phyloP scores from a whole-genome alignment of 2,797 vertebrate species.

The Karalla daura region DNA sequence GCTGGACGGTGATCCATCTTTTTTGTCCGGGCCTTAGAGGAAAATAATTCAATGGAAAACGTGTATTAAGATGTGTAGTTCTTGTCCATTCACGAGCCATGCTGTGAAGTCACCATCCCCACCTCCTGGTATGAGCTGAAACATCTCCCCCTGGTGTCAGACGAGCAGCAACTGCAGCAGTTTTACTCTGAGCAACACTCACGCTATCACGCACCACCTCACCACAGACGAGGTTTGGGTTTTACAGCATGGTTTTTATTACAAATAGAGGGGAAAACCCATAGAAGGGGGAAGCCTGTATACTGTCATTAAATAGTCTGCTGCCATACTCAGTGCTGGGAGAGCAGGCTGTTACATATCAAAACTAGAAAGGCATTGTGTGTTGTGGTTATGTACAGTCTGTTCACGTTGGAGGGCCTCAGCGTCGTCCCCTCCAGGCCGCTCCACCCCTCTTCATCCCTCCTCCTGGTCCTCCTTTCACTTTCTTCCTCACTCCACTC shows the following conservation, averaged over 20 bases:
- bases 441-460: conserved; percentile 57
- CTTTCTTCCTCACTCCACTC: conserved; percentile 84
- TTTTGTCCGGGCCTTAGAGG: too few species aligned
- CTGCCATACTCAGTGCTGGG: not conserved
- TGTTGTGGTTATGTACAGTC: conserved; percentile 65
- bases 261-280: conserved; percentile 55
- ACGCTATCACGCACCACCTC: not conserved
- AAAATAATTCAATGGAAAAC: not conserved
- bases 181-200: not conserved
- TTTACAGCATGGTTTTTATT: conserved; percentile 65
- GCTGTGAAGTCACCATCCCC: not conserved
- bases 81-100: not conserved
- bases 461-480: conserved; percentile 74
- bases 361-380: conserved; percentile 18
- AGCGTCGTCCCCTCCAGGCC: conserved; percentile 75
- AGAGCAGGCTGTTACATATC: conserved; percentile 34
- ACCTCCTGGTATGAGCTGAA: not conserved
- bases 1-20: not conserved
- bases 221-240: conserved; percentile 13
- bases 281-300: not conserved
- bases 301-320: conserved; percentile 54
- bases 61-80: not conserved
- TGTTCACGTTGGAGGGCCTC: conserved; percentile 32
- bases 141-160: conserved; percentile 42
- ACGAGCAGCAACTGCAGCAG: conserved; percentile 3